Evolutionary conservation across 2,888 invertebrate genomes (phyloP).

Genomic region (Luperina testacea): DNA sequence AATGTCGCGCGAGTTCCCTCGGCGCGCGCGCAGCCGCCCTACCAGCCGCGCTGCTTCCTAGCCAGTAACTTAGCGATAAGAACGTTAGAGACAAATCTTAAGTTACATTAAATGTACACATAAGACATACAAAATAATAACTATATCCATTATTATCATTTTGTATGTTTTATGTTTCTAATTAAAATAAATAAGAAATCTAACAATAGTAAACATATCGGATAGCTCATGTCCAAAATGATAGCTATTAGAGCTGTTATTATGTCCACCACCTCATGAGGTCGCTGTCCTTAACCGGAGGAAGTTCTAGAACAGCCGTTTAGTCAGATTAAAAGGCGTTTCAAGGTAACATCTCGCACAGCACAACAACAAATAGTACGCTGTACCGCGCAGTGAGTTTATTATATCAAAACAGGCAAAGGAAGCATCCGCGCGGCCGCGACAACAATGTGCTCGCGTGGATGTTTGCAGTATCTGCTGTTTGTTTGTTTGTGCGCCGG

Average conservation of each 20-base stretch:
- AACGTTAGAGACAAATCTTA: constrained; percentile 10
- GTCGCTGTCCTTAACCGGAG: constrained; percentile 59
- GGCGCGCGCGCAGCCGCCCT: constrained; percentile 72
- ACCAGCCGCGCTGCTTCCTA: constrained; percentile 67
- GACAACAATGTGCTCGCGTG: constrained; percentile 71
- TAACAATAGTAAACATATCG: neutral
- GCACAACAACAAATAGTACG: constrained; percentile 59
- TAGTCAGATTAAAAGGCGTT: constrained; percentile 30
- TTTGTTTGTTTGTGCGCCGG: constrained; percentile 74
- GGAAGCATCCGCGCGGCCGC: constrained; percentile 67
- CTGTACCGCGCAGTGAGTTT: constrained; percentile 40
- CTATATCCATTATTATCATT: neutral
- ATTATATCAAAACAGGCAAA: constrained; percentile 71
- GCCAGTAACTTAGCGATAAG: constrained; percentile 14
- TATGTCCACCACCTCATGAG: constrained; percentile 8
- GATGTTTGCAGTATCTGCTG: constrained; percentile 69
- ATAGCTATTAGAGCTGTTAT: constrained; percentile 8
- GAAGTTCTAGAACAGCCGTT: constrained; percentile 57
- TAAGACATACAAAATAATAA: neutral
- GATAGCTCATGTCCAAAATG: neutral
- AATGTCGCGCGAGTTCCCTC: constrained; percentile 75
- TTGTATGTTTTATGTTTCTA: neutral
- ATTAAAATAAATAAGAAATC: neutral
- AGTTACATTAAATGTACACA: neutral
- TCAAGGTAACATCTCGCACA: constrained; percentile 56